phyloP scores from a whole-genome alignment of 1,140 invertebrate species.

The Drosophila sturtevanti region DNA sequence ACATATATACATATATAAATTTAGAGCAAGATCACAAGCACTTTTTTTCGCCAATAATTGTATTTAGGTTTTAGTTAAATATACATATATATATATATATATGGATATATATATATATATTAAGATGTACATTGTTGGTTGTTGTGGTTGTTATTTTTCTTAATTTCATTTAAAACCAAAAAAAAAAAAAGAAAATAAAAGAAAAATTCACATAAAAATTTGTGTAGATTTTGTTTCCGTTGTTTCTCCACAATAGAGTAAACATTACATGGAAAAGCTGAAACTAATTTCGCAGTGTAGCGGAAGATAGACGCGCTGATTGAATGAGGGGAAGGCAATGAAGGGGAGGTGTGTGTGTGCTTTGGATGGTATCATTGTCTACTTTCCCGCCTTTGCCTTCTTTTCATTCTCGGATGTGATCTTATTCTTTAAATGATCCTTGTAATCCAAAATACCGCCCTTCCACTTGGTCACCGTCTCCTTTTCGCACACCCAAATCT shows the following conservation, averaged over 20 bases:
- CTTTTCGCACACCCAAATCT: conserved; percentile 99
- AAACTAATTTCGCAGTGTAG: conserved; percentile 9
- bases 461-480: conserved; percentile 98
- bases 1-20: conserved; percentile 44
- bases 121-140: conserved; percentile 5
- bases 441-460: conserved; percentile 97
- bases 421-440: conserved; percentile 92
- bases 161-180: conserved; percentile 70
- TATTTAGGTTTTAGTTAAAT: conserved; percentile 29
- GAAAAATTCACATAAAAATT: conserved; percentile 75
- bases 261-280: conserved; percentile 1
- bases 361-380: conserved; percentile 30
- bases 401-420: conserved; percentile 75
- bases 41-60: conserved; percentile 39
- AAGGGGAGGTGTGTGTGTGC: conserved; percentile 8
- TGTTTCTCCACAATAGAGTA: conserved; percentile 20
- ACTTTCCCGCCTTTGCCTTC: conserved; percentile 72
- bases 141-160: conserved; percentile 40
- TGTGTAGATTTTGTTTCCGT: conserved; percentile 33
- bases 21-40: conserved; percentile 74
- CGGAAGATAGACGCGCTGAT: not conserved
- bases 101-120: conserved; percentile 28
- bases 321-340: not conserved
- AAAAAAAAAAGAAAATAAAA: conserved; percentile 39
- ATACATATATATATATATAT: conserved; percentile 5